Evolutionary conservation across 2,888 invertebrate genomes (phyloP).

Genomic region (Euphydryas editha): DNA sequence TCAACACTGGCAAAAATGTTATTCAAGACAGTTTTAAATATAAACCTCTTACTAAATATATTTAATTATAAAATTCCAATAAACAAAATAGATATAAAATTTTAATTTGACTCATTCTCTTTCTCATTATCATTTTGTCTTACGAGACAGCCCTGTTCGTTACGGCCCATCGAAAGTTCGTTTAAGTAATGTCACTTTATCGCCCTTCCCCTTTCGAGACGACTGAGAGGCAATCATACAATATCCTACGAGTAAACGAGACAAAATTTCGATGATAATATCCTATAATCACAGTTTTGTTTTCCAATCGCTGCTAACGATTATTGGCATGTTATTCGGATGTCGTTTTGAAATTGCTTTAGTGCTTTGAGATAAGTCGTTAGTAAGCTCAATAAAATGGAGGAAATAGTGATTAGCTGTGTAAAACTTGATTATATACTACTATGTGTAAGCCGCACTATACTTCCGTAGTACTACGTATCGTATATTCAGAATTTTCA

Average conservation of each 20-base stretch:
- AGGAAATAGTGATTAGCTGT: conserved; percentile 52
- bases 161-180: conserved; percentile 80
- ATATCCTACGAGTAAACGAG: conserved; percentile 54
- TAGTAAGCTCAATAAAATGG: conserved; percentile 76
- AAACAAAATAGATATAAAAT: not conserved
- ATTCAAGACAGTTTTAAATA: not conserved
- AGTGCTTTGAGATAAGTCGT: conserved; percentile 78
- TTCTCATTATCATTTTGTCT: conserved; percentile 19
- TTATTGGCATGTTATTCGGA: conserved; percentile 86
- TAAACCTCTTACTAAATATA: not conserved
- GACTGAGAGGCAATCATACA: conserved; percentile 60
- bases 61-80: not conserved
- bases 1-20: no score
- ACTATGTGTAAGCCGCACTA: not conserved
- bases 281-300: conserved; percentile 87
- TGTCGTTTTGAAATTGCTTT: conserved; percentile 81
- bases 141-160: conserved; percentile 54
- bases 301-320: conserved; percentile 87
- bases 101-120: conserved; percentile 3
- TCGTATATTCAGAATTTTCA: not conserved
- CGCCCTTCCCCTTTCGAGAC: conserved; percentile 66
- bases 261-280: conserved; percentile 67
- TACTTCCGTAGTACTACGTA: no score
- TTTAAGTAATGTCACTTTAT: conserved; percentile 82
- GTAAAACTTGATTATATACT: not conserved